These are phyloP conservation scores for Drosophila equinoxialis DNA, from an alignment of 1,140 invertebrate species.

Conservation along the genomic window DNA sequence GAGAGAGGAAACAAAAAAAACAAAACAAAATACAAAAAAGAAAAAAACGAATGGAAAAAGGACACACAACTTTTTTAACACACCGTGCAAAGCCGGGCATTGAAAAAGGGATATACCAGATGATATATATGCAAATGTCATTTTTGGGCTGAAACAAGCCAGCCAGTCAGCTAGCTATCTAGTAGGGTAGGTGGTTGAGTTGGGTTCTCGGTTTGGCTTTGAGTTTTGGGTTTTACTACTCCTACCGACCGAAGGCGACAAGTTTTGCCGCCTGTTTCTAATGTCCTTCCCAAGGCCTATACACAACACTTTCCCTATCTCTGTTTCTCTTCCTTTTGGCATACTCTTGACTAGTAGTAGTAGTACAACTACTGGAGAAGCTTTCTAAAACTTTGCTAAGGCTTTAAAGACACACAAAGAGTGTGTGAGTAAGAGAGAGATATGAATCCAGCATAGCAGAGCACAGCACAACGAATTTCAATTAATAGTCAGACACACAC, in stretches of 20 bases:
- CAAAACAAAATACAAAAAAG: slow-evolving; percentile 8
- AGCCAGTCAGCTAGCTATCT: background rate
- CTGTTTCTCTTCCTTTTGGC: background rate
- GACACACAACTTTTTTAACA: slow-evolving; percentile 65
- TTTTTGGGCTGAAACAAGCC: slow-evolving; percentile 15
- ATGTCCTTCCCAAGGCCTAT: slow-evolving; percentile 70
- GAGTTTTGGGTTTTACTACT: slow-evolving; percentile 7
- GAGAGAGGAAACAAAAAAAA: background rate
- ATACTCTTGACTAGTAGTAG: background rate
- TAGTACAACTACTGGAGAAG: slow-evolving; percentile 26
- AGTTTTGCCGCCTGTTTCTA: slow-evolving; percentile 72
- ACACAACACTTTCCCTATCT: slow-evolving; percentile 17
- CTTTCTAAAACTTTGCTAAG: slow-evolving; percentile 66
- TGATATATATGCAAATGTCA: slow-evolving; percentile 75
- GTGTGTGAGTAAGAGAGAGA: background rate
- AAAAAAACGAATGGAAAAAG: slow-evolving; percentile 44
- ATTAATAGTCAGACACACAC: slow-evolving; percentile 72
- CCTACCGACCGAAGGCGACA: slow-evolving; percentile 43
- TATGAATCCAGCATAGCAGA: slow-evolving; percentile 3
- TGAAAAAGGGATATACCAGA: slow-evolving; percentile 67
- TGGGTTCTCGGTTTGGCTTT: background rate
- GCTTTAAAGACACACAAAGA: slow-evolving; percentile 48
- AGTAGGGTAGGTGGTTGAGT: slow-evolving; percentile 9
- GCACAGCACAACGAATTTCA: slow-evolving; percentile 72
- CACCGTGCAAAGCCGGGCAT: slow-evolving; percentile 46